Evolutionary conservation across 2,797 vertebrate genomes (phyloP), one percentile per base, ranked within the genome.

Genomic region (Sitta carolinensis): DNA sequence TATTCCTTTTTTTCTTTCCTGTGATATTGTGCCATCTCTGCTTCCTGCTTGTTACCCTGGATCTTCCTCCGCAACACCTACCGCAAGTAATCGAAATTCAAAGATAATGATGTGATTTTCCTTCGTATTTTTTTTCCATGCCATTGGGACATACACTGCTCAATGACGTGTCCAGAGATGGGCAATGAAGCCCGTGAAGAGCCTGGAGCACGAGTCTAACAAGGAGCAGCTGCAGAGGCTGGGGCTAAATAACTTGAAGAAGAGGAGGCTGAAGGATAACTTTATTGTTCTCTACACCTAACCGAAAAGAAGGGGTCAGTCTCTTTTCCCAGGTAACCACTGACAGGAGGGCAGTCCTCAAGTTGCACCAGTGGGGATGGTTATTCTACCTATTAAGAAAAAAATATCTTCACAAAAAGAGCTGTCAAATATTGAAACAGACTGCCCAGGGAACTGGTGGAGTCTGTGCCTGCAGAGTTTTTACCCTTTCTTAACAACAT

Each of bases 141-240:
- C 18, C 10, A 19, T 34, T 73, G 51, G 23, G 40, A 23, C 10
- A 42, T 9, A 32, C 29, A 45, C 3, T 79, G 42, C 76, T 29
- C 47, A 42, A 34, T 5, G 7, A 13, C 12, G 34, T 40, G 34
- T 40, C 18, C 58, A 52, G 40, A 70, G 38, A 27, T 30, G 29
- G 20, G 9, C 18, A 77, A 26, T 1, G 4, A 30, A 51, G 11
- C 12, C 9, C 23, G 9, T 14, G n/a, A 52, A 30, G n/a, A 15
- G n/a, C 20, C 17, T 40, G 29, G 43, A 77, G 43, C 38, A 30
- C 0, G 2, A 6, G 4, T 26, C 17, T 76, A n/a, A 13, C 0
- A 0, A 51, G 43, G 29, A 51, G 38, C 20, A 13, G 14, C 18
- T 70, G 38, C 40, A 17, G 21, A 38, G 22, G 6, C 9, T 34